These are phyloP conservation scores for Battus philenor DNA, from an alignment of 1,140 invertebrate species.

Conservation along the genomic window DNA sequence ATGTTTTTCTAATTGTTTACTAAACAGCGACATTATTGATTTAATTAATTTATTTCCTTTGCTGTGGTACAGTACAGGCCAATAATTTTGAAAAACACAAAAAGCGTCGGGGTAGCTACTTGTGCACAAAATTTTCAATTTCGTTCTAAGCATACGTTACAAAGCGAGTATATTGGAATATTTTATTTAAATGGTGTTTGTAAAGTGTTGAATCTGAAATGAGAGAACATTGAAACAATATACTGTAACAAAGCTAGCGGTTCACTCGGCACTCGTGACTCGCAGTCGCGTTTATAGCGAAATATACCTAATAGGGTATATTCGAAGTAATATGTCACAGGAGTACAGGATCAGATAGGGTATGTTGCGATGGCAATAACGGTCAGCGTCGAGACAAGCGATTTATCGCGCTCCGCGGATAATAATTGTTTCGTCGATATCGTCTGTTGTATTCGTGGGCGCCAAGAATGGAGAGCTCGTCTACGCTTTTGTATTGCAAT, in stretches of 20 bases:
- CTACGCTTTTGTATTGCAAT: conserved; percentile 30
- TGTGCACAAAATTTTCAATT: too few species aligned
- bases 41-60: too few species aligned
- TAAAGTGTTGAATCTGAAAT: not conserved
- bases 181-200: not conserved
- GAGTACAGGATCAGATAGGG: conserved; percentile 44
- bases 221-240: conserved; percentile 20
- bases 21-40: too few species aligned
- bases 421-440: conserved; percentile 61
- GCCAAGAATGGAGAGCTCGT: conserved; percentile 25
- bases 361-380: conserved; percentile 50
- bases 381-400: conserved; percentile 40
- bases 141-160: too few species aligned
- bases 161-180: too few species aligned
- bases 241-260: conserved; percentile 19
- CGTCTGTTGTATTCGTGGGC: conserved; percentile 45
- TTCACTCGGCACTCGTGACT: conserved; percentile 34
- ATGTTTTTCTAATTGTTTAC: too few species aligned
- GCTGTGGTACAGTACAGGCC: too few species aligned
- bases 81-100: too few species aligned
- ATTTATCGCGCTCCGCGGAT: conserved; percentile 52
- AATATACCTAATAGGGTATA: conserved; percentile 40
- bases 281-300: conserved; percentile 23
- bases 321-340: conserved; percentile 50
- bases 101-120: too few species aligned